These are phyloP conservation scores for Pocillopora damicornis DNA, from an alignment of 64 coral and sea anemone genomes.

Conservation along the genomic window DNA sequence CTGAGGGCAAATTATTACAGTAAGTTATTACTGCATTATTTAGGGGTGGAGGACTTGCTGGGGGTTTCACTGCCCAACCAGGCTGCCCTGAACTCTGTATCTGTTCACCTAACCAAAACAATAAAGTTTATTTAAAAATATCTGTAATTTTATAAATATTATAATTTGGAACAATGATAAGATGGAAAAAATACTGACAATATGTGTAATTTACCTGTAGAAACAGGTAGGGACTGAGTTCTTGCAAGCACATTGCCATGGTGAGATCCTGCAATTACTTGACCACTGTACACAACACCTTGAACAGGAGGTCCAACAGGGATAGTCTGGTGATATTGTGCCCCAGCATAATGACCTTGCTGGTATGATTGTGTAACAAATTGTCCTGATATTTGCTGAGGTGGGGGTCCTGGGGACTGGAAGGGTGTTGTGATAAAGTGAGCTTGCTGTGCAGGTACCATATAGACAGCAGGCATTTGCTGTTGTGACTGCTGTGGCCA, in stretches of 20 bases:
- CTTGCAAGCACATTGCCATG: not conserved
- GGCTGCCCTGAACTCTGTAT: not conserved
- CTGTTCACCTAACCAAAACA: not conserved
- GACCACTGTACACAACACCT: conserved; percentile 26
- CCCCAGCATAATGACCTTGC: conserved; percentile 26
- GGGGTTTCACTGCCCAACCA: not conserved
- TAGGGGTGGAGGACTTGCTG: conserved; percentile 7
- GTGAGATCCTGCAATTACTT: conserved; percentile 12
- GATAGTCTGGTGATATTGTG: conserved; percentile 13
- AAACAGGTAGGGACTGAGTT: conserved; percentile 2
- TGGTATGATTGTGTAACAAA: conserved; percentile 47
- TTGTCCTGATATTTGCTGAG: conserved; percentile 36
- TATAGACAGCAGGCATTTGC: conserved; percentile 21
- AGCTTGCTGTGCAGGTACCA: conserved; percentile 21
- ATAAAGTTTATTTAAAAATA: not conserved
- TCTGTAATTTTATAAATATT: not conserved
- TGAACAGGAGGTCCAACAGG: conserved; percentile 7
- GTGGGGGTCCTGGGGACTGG: conserved; percentile 4
- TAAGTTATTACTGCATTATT: not conserved
- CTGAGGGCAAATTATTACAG: too few species aligned
- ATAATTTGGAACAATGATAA: not conserved
- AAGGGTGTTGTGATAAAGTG: conserved; percentile 44
- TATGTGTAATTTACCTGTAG: not conserved
- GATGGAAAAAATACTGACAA: not conserved
- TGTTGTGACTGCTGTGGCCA: conserved; percentile 56